phyloP scores from a whole-genome alignment of 2,797 vertebrate species.

The Muscicapa comitata region DNA sequence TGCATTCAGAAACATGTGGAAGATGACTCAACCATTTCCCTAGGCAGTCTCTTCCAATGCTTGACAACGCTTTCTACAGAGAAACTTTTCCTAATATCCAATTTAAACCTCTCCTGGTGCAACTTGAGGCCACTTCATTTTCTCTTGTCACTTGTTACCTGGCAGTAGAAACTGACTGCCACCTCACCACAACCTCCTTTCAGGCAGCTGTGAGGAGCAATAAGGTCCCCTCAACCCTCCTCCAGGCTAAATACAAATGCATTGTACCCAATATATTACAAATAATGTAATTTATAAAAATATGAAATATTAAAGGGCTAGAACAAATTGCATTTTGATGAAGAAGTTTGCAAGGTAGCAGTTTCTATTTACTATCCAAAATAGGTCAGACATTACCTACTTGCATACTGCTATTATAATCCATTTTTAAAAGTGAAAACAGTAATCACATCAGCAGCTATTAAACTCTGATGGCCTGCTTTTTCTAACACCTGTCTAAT shows the following conservation, averaged over 20 bases:
- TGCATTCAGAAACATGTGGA: neutral
- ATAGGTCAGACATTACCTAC: neutral
- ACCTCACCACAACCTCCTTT: neutral
- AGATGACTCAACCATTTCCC: neutral
- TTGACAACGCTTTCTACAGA: neutral
- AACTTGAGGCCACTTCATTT: neutral
- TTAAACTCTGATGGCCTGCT: neutral
- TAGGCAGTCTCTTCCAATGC: neutral
- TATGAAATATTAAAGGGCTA: neutral
- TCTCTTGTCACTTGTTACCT: neutral
- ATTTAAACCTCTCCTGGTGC: neutral
- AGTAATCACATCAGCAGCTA: conserved; percentile 1
- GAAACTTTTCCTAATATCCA: neutral
- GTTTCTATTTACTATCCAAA: neutral
- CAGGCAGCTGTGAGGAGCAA: neutral
- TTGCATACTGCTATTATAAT: neutral
- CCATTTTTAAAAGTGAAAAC: neutral
- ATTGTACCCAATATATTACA: neutral
- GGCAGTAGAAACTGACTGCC: neutral
- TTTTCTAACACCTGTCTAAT: neutral
- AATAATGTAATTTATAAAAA: neutral
- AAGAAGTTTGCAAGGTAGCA: neutral
- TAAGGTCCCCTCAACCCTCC: too few species aligned
- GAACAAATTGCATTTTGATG: neutral
- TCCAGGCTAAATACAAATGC: neutral